These are phyloP conservation scores for Cyclina sinensis DNA, from an alignment of 1,140 invertebrate genomes.

Conservation along the genomic window DNA sequence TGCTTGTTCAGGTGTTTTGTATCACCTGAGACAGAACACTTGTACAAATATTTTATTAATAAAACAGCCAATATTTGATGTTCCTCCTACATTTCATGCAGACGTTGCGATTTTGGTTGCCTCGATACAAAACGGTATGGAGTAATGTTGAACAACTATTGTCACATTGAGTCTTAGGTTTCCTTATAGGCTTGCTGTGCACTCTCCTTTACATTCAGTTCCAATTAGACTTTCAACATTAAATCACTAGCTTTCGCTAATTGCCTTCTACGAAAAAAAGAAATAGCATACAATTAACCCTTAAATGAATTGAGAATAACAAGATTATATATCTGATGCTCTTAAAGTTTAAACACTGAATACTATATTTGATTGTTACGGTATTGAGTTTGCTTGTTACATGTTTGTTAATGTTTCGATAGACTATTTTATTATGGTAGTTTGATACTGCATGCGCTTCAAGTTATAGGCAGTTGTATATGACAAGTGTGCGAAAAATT, in stretches of 20 bases:
- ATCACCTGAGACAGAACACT: no score
- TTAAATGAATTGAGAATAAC: no score
- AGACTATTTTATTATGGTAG: background rate
- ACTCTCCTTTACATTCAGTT: background rate
- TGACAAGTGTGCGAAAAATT: background rate
- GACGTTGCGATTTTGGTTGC: constrained; percentile 19
- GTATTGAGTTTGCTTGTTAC: background rate
- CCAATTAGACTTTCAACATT: no score
- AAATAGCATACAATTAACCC: no score
- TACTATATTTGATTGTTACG: no score
- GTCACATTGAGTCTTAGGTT: background rate
- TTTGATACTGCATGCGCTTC: constrained; percentile 22
- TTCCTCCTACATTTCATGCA: constrained; percentile 33
- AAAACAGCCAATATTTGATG: no score
- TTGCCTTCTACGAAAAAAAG: no score
- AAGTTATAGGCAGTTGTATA: constrained; percentile 18
- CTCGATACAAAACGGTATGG: background rate
- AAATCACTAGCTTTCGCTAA: no score
- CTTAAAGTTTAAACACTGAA: no score
- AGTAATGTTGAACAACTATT: background rate
- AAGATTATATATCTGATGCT: no score
- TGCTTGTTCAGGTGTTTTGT: no score
- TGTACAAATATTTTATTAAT: no score
- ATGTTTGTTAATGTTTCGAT: constrained; percentile 7
- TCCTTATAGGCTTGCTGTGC: background rate